Evolutionary conservation across 2,113 vertebrate genomes (phyloP).

Genomic region (Crypturellus undulatus): DNA sequence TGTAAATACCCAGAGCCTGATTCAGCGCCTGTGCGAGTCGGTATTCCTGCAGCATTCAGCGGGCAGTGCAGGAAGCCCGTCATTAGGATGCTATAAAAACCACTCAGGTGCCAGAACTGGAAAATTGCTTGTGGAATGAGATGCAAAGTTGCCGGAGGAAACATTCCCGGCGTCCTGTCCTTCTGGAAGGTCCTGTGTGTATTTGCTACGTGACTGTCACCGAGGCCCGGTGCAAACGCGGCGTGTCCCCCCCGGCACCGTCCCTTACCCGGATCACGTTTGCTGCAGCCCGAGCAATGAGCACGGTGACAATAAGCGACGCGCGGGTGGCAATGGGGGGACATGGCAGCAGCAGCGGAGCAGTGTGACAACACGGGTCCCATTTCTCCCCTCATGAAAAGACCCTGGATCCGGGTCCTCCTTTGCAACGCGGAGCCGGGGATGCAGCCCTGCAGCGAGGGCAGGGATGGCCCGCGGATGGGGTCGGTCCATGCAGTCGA

Average conservation of each 20-base stretch:
- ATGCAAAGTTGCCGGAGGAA: neutral
- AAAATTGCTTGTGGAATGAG: neutral
- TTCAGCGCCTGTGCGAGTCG: neutral
- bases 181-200: neutral
- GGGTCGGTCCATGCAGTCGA: too few relatives aligned
- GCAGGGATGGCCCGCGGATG: too few relatives aligned
- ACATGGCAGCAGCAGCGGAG: too few relatives aligned
- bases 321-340: too few relatives aligned
- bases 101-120: neutral
- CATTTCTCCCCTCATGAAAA: too few relatives aligned
- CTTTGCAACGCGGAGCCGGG: too few relatives aligned
- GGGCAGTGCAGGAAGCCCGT: neutral
- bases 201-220: fast-evolving
- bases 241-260: fast-evolving
- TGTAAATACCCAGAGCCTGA: neutral
- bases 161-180: neutral
- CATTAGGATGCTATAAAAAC: neutral
- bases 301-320: too few relatives aligned
- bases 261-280: too few relatives aligned
- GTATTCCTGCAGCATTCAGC: neutral
- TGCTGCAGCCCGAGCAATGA: too few relatives aligned
- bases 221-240: neutral
- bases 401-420: too few relatives aligned
- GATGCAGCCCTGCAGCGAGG: too few relatives aligned
- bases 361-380: too few relatives aligned